Evolutionary conservation across 2,113 vertebrate genomes (phyloP).

Genomic region (Grammatotria lemairii): DNA sequence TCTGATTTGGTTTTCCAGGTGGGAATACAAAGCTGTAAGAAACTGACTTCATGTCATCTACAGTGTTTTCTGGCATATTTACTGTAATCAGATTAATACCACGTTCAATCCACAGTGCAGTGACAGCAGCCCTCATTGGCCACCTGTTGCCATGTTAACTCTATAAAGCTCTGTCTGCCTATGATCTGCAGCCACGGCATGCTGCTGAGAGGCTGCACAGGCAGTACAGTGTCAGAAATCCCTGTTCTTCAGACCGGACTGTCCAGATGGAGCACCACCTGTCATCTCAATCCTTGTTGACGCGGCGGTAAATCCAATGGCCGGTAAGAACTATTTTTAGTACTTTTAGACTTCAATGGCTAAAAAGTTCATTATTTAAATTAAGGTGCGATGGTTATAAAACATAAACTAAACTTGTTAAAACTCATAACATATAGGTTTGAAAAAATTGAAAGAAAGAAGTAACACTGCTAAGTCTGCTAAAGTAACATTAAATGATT

Average conservation of each 20-base stretch:
- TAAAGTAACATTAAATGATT: neutral
- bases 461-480: neutral
- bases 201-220: neutral
- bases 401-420: neutral
- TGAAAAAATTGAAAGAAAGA: neutral
- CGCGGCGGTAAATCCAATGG: neutral
- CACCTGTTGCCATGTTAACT: neutral
- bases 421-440: neutral
- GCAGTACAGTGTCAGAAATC: neutral
- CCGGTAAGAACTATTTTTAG: neutral
- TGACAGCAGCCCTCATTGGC: conserved; percentile 9
- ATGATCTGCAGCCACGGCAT: neutral
- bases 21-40: neutral
- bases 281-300: neutral
- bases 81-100: conserved; percentile 2
- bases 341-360: neutral
- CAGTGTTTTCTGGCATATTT: neutral
- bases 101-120: neutral
- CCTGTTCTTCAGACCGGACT: neutral
- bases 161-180: neutral
- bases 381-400: neutral
- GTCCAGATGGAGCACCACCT: neutral
- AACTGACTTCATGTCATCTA: neutral
- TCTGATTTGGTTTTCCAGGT: neutral
- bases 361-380: neutral